Conservation (phyloP, 2,113 vertebrate genomes). For the Phrynosoma platyrhinos region DNA sequence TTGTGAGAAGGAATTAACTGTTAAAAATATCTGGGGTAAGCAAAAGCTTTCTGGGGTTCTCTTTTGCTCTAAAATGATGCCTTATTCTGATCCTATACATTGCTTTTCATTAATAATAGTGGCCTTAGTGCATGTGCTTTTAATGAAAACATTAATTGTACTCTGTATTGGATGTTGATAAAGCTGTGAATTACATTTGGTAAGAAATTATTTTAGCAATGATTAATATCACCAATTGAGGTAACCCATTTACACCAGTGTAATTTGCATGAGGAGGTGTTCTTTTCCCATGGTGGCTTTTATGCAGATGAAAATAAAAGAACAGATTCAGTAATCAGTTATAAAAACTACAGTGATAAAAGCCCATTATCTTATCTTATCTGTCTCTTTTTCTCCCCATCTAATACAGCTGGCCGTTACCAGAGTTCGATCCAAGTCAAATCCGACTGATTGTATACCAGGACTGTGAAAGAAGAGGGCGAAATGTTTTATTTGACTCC, state of each 20-base stretch:
- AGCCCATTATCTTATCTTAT: constrained; percentile 37
- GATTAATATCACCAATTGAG: not conserved
- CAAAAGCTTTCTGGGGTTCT: not conserved
- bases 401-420: constrained; percentile 89
- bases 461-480: constrained; percentile 95
- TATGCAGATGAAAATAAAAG: constrained; percentile 30
- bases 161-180: constrained; percentile 6
- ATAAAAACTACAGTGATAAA: constrained; percentile 33
- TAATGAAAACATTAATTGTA: not conserved
- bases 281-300: not conserved
- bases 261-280: not conserved
- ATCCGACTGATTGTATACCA: constrained; percentile 98
- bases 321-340: not conserved
- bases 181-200: not conserved
- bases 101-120: not conserved
- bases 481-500: constrained; percentile 98
- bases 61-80: not conserved
- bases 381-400: constrained; percentile 56
- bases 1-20: not conserved
- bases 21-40: not conserved
- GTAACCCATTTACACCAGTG: not conserved
- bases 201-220: constrained; percentile 23
- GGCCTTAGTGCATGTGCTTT: rapidly evolving
- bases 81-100: not conserved
- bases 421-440: constrained; percentile 95